Evolutionary conservation across 2,797 vertebrate species (phyloP).

Genomic region (Craterocephalus amniculus): DNA sequence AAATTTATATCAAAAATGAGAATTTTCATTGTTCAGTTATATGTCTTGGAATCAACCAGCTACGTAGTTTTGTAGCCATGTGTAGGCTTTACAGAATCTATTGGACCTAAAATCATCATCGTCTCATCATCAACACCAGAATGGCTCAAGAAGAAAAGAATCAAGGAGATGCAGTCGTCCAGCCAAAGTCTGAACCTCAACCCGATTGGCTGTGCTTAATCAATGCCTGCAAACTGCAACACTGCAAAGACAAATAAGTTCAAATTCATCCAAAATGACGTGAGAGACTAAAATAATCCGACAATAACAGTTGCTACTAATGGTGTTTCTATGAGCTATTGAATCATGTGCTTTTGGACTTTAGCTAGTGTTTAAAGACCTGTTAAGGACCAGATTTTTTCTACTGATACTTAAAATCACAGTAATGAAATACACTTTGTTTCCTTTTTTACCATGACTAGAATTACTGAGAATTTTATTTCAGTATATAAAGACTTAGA

Average conservation of each 20-base stretch:
- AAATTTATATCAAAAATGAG: too few relatives aligned
- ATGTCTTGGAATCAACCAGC: too few relatives aligned
- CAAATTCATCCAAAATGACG: too few relatives aligned
- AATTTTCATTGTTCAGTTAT: too few relatives aligned
- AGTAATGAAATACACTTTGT: not conserved
- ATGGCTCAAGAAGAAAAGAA: not conserved
- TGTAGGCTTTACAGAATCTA: too few relatives aligned
- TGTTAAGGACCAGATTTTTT: not conserved
- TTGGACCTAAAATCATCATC: not conserved
- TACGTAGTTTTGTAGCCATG: too few relatives aligned
- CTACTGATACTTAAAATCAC: not conserved
- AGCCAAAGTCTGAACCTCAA: not conserved
- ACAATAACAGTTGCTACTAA: not conserved
- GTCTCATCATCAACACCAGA: not conserved
- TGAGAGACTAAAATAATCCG: too few relatives aligned
- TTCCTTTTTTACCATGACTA: not conserved
- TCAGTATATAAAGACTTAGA: constrained; percentile 7
- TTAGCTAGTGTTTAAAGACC: not conserved
- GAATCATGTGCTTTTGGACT: too few relatives aligned
- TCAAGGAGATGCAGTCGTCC: not conserved
- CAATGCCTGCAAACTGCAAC: not conserved
- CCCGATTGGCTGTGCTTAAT: not conserved
- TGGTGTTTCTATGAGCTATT: not conserved
- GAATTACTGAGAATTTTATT: constrained; percentile 1
- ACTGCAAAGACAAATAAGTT: not conserved